Base-by-base conservation (phyloP, 53 echinoderm and acorn worm genomes). In the Actinopyga echinites region DNA sequence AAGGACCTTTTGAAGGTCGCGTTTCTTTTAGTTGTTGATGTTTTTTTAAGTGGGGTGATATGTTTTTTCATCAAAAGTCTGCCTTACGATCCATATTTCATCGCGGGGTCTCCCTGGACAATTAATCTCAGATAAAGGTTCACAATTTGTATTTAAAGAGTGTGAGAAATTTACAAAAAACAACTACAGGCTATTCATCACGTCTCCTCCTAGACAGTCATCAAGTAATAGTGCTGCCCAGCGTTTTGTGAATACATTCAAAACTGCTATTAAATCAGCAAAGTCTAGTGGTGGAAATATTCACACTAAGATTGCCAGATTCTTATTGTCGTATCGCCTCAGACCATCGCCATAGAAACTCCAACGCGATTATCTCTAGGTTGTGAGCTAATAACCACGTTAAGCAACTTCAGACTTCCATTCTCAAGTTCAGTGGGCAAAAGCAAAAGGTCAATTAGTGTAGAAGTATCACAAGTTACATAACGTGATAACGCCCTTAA, bases 41-140 rank as follows among this genome's bases (percentile, higher is more conserved):
- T 85, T 8, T 62, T 64, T 88, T 82, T n/a, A 92, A 92, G 43
- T 92, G 92, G 89, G 75, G 75, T 43, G 82, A 89, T 33, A 86
- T 88, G 22, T 37, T 88, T 23, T 55, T 60, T 49, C 52, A 17
- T 8, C 80, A 66, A 20, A 62, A 65, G 20, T 31, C 55, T 19
- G 56, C 45, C 1, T 53, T 86, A 0, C 36, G 69, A 12, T 20
- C 21, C 4, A 36, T 85, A 36, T 85, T 57, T 29, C 85, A 26
- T 58, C 32, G 37, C 61, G 55, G 52, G 79, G 79, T 13, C 26
- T 85, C 13, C 85, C 78, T 25, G 22, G 63, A 29, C 36, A 78
- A 77, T 11, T 85, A 3, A 59, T 85, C 8, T 62, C 78, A 21
- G 74, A 86, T 30, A 75, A 83, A 20, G 62, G 82, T 29, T 28